Conservation (phyloP, 2,113 vertebrate genomes). For the Archocentrus centrarchus region DNA sequence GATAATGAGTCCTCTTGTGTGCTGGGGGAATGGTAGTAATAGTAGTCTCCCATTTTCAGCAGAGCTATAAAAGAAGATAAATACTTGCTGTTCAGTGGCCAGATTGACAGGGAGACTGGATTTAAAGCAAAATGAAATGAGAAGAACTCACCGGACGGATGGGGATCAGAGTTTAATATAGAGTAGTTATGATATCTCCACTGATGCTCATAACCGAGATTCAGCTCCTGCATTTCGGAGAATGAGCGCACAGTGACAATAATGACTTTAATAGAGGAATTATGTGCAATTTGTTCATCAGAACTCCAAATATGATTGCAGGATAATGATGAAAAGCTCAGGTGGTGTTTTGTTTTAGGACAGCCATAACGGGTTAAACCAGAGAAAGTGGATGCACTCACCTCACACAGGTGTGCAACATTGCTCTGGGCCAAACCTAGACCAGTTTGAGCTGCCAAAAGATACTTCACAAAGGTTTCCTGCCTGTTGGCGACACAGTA, state of each 20-base stretch:
- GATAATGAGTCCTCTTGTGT: conserved; percentile 58
- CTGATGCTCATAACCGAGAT: conserved; percentile 83
- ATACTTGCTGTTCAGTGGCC: conserved; percentile 56
- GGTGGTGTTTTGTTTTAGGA: neutral
- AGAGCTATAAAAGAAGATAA: conserved; percentile 82
- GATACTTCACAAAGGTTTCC: conserved; percentile 88
- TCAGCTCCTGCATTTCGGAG: conserved; percentile 80
- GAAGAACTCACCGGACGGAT: conserved; percentile 86
- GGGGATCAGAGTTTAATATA: conserved; percentile 86
- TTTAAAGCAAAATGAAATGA: conserved; percentile 52
- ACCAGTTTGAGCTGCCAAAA: conserved; percentile 91
- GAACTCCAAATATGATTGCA: conserved; percentile 16
- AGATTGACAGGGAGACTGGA: conserved; percentile 37
- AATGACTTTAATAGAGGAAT: conserved; percentile 22
- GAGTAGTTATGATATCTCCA: conserved; percentile 94
- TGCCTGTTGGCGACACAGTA: conserved; percentile 76
- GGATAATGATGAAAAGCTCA: conserved; percentile 5
- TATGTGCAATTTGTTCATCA: conserved; percentile 24
- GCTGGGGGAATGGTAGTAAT: conserved; percentile 74
- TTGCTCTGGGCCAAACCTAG: conserved; percentile 93
- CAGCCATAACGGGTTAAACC: neutral
- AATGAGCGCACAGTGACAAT: conserved; percentile 19
- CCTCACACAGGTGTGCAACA: conserved; percentile 91
- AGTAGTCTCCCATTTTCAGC: conserved; percentile 94
- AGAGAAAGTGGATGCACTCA: conserved; percentile 6